Conservation (phyloP, 53 echinoderm and acorn worm genomes). For the Apostichopus leukothele region DNA sequence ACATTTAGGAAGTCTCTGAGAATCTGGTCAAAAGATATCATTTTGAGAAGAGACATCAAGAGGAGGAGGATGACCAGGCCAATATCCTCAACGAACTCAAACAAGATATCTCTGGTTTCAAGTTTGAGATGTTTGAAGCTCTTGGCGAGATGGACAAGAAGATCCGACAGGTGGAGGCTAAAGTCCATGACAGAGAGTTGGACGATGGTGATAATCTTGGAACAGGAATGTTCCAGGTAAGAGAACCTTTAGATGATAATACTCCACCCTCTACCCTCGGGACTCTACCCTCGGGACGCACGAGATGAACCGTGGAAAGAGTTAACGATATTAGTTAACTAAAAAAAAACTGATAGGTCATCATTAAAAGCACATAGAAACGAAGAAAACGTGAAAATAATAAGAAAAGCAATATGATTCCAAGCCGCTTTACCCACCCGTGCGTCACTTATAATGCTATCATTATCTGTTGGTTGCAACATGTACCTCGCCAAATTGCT, state of each 20-base stretch:
- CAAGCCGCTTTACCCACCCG: no score
- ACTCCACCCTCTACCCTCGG: no score
- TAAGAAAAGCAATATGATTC: no score
- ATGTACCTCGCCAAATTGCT: no score
- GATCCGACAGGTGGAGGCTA: constrained; percentile 92
- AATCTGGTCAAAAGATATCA: constrained; percentile 88
- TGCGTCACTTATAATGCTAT: no score
- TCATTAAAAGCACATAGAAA: no score
- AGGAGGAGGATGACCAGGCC: constrained; percentile 94
- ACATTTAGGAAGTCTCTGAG: constrained; percentile 77
- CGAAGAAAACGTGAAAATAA: no score
- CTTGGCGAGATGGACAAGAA: constrained; percentile 99
- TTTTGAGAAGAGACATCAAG: constrained; percentile 98
- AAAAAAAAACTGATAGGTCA: no score
- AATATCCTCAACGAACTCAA: constrained; percentile 87
- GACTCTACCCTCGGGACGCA: no score
- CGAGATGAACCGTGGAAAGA: no score
- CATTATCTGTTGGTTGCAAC: no score
- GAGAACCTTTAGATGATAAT: not conserved
- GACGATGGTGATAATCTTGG: constrained; percentile 69
- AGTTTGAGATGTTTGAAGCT: constrained; percentile 98
- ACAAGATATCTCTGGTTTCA: constrained; percentile 96
- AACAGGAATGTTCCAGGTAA: constrained; percentile 92
- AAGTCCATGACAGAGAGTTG: constrained; percentile 79
- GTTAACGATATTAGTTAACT: no score